phyloP scores from a whole-genome alignment of 64 coral and sea anemone species.

The Dendronephthya gigantea region DNA sequence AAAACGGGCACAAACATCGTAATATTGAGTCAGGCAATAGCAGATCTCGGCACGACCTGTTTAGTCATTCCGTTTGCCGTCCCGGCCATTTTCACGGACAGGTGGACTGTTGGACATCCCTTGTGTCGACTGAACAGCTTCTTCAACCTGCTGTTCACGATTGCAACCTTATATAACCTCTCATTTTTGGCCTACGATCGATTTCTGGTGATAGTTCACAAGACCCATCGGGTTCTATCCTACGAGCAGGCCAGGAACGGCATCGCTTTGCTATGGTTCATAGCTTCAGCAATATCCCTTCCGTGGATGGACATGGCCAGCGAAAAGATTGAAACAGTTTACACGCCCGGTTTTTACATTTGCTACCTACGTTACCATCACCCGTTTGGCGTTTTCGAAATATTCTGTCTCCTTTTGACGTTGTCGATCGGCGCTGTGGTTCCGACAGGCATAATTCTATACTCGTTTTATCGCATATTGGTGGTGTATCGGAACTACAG shows the following conservation, averaged over 20 bases:
- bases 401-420: conserved; percentile 14
- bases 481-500: conserved; percentile 10
- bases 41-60: conserved; percentile 50
- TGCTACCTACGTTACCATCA: conserved; percentile 44
- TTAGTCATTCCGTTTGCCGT: conserved; percentile 46
- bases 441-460: conserved; percentile 41
- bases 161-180: conserved; percentile 52
- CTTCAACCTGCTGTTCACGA: conserved; percentile 75
- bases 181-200: conserved; percentile 53
- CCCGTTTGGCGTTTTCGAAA: conserved; percentile 4
- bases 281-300: conserved; percentile 32
- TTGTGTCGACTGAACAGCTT: conserved; percentile 42
- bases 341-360: conserved; percentile 61
- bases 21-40: conserved; percentile 63
- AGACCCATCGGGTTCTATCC: neutral
- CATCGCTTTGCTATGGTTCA: conserved; percentile 23
- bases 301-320: conserved; percentile 46
- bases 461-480: conserved; percentile 51
- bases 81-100: conserved; percentile 41
- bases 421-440: conserved; percentile 21
- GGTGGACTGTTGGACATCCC: conserved; percentile 49
- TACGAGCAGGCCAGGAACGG: conserved; percentile 10
- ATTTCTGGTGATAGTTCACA: conserved; percentile 51
- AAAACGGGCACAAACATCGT: conserved; percentile 70
- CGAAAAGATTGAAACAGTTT: conserved; percentile 25